These are phyloP conservation scores for Amblyjoppa fuscipennis DNA, from an alignment of 2,888 invertebrate species.

Conservation along the genomic window DNA sequence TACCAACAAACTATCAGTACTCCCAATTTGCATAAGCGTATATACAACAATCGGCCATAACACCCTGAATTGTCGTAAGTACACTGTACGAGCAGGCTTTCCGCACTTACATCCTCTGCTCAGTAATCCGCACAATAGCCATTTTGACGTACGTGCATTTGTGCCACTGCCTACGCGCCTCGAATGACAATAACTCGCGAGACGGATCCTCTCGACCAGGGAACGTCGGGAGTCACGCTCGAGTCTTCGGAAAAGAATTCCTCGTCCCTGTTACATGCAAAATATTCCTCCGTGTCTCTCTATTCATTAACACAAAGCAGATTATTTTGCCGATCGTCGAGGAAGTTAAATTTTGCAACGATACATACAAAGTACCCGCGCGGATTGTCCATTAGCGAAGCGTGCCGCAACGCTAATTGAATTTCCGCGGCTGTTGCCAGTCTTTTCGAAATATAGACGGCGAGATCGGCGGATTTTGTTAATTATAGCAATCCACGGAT, in stretches of 20 bases:
- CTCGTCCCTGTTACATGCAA: background rate
- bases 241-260: constrained; percentile 29
- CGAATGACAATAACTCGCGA: constrained; percentile 40
- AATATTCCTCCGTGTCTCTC: background rate
- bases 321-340: background rate
- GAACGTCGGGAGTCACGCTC: constrained; percentile 3
- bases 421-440: constrained; percentile 34
- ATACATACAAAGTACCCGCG: constrained; percentile 17
- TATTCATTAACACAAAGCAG: background rate
- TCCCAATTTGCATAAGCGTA: background rate
- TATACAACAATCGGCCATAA: background rate
- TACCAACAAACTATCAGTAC: background rate
- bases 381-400: constrained; percentile 30
- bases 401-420: constrained; percentile 48
- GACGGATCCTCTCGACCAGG: constrained; percentile 26
- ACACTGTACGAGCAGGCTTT: background rate
- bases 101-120: background rate
- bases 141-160: constrained; percentile 12
- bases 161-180: constrained; percentile 38
- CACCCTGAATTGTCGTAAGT: background rate
- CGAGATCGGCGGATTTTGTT: constrained; percentile 42
- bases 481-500: constrained; percentile 50
- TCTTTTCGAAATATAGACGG: constrained; percentile 31
- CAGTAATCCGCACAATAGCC: background rate
- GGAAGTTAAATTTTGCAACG: constrained; percentile 32